A percentile compares a stretch with the other conserved stretches of the same genome.
Conservation (phyloP, 2,888 invertebrate species). For the Nemapogon koenigi region DNA sequence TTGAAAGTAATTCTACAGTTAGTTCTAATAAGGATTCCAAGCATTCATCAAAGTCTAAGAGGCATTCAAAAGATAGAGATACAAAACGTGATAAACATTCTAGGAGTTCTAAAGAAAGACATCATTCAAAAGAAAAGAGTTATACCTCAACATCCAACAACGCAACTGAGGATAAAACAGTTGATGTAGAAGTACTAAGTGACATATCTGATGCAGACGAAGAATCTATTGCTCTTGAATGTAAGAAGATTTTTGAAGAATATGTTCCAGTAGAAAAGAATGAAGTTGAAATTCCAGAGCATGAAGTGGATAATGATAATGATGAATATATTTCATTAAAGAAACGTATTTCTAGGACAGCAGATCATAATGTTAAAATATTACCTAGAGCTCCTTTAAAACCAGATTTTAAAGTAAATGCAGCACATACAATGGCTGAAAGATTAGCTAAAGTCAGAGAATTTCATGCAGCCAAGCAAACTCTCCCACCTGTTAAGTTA, state of each 20-base stretch:
- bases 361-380: conserved; percentile 51
- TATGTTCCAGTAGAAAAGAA: conserved; percentile 61
- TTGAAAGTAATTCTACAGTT: conserved; percentile 21
- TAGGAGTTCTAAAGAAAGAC: conserved; percentile 30
- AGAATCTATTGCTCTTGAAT: conserved; percentile 80
- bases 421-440: conserved; percentile 61
- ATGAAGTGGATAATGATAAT: conserved; percentile 28
- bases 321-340: conserved; percentile 55
- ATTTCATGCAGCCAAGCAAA: conserved; percentile 42
- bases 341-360: conserved; percentile 77
- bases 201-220: conserved; percentile 67
- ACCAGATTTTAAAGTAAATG: conserved; percentile 61
- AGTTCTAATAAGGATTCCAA: conserved; percentile 19
- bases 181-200: conserved; percentile 24
- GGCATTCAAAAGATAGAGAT: conserved; percentile 26
- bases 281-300: conserved; percentile 23
- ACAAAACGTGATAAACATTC: conserved; percentile 26
- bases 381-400: conserved; percentile 38
- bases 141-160: conserved; percentile 21
- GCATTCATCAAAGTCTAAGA: conserved; percentile 25
- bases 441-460: conserved; percentile 55
- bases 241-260: conserved; percentile 86
- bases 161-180: conserved; percentile 18
- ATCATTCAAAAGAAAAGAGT: conserved; percentile 21
- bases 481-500: conserved; percentile 14